phyloP scores from a whole-genome alignment of 2,797 vertebrate genomes.

The Danio jaintianensis region DNA sequence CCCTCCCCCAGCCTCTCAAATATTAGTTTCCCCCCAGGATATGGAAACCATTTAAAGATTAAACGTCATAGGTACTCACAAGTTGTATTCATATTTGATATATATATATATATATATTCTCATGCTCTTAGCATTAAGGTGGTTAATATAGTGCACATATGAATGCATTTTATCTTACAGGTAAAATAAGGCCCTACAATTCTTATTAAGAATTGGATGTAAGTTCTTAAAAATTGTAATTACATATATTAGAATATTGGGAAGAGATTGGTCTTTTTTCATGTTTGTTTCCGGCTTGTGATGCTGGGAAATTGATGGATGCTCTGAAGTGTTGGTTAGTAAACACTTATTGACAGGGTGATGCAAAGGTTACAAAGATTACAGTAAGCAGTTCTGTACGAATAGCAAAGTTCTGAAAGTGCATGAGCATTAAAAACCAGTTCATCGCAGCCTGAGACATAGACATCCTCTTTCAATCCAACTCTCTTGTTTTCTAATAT shows the following conservation, averaged over 20 bases:
- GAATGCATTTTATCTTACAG: neutral
- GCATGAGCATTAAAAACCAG: neutral
- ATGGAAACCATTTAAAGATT: neutral
- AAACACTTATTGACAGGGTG: neutral
- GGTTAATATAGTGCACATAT: neutral
- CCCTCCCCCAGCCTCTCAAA: neutral
- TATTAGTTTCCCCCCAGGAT: slow-evolving; percentile 1
- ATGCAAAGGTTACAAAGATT: neutral
- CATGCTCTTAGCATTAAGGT: neutral
- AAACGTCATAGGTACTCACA: neutral
- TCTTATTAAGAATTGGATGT: neutral
- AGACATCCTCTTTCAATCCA: neutral
- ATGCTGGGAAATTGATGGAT: neutral
- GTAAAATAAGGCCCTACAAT: neutral
- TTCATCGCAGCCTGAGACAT: neutral
- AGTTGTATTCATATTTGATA: neutral
- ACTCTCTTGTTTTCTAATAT: slow-evolving; percentile 1
- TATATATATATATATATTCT: too few relatives aligned
- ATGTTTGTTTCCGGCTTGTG: neutral
- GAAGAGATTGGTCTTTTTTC: neutral
- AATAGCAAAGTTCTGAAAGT: neutral
- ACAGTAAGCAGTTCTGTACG: neutral
- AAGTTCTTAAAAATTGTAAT: neutral
- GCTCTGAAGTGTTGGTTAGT: neutral
- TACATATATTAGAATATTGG: neutral